Base-by-base conservation (phyloP, 2,888 invertebrate genomes). In the Morpho achilles region DNA sequence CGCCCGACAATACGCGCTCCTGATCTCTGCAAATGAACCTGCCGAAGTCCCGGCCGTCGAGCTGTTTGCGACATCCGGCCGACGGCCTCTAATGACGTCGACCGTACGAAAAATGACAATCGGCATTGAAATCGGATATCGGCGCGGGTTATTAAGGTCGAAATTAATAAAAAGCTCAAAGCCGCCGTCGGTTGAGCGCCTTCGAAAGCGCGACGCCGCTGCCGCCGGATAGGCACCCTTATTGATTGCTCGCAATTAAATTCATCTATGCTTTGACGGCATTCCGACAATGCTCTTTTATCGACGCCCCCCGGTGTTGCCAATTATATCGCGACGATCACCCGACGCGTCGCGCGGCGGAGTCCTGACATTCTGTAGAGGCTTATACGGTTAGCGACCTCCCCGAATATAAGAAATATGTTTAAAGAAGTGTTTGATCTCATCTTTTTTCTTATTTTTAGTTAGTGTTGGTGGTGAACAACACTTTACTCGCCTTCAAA, bases 101-200 rank as follows among this genome's bases (percentile, higher is more conserved):
- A 51, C 50, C 46, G 56, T 43, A 53, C 47, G 58, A 63, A 63
- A 62, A 63, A 61, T 61, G 58, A 56, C 63, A 61, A 61, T 57
- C 60, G 50, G 43, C 54, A 63, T 61, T 58, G 61, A 56, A 63
- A 59, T 58, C 61, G 56, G 58, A 59, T 61, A 54, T 54, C 66
- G 61, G 62, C 63, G 58, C 60, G 65, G 61, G 69, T 68, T 66
- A 72, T 74, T 75, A 82, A 79, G 75, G 76, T 74, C 72, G 76
- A 82, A 81, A 82, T 84, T 81, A 83, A 80, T 84, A 84, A 84
- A 84, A 82, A 80, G 75, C 69, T 66, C 75, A 74, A 69, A 71
- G 70, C 67, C 64, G 47, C 47, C 56, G 60, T 60, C 77, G 76
- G 77, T 75, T 76, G 73, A 73, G 63, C 72, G 76, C 67, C 67